Percentiles rank a stretch among this genome's conserved stretches.
phyloP scores from a whole-genome alignment of 2,888 invertebrate genomes.

The Stramonita haemastoma region DNA sequence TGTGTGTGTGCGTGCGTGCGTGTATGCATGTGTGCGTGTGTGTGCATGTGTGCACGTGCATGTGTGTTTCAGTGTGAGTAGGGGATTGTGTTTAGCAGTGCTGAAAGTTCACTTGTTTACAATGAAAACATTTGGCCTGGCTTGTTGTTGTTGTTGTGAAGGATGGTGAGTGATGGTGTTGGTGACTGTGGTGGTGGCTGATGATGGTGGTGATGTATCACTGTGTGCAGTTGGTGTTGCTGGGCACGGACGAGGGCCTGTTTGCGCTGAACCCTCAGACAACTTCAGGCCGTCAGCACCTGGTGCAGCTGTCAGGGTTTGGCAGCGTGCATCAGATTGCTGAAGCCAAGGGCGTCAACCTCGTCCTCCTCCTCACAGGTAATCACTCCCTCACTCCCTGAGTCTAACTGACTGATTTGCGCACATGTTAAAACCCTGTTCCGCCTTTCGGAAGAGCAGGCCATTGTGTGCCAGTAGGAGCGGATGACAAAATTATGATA shows the following conservation, averaged over 20 bases:
- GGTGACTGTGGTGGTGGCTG: not conserved
- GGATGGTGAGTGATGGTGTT: too few species aligned
- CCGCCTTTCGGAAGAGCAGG: too few species aligned
- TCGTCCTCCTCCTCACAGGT: conserved; percentile 75
- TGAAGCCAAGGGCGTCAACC: conserved; percentile 80
- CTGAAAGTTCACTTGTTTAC: too few species aligned
- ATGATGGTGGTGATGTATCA: not conserved
- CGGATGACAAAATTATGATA: too few species aligned
- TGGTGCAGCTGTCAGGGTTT: conserved; percentile 80
- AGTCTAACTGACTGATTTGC: not conserved
- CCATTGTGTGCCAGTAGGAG: too few species aligned
- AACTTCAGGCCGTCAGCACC: conserved; percentile 63
- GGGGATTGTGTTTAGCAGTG: too few species aligned
- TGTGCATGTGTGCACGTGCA: not conserved
- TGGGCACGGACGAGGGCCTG: conserved; percentile 83
- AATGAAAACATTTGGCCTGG: too few species aligned
- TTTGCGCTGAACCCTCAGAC: conserved; percentile 78
- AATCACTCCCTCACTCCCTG: not conserved
- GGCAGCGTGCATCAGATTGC: conserved; percentile 83
- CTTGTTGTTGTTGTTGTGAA: too few species aligned
- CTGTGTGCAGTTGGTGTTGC: conserved; percentile 76
- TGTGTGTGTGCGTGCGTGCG: not conserved
- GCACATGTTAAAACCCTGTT: too few species aligned
- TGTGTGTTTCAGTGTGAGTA: not conserved
- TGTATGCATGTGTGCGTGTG: not conserved